phyloP scores from a whole-genome alignment of 2,113 vertebrate genomes.

The Pontoporia blainvillei region DNA sequence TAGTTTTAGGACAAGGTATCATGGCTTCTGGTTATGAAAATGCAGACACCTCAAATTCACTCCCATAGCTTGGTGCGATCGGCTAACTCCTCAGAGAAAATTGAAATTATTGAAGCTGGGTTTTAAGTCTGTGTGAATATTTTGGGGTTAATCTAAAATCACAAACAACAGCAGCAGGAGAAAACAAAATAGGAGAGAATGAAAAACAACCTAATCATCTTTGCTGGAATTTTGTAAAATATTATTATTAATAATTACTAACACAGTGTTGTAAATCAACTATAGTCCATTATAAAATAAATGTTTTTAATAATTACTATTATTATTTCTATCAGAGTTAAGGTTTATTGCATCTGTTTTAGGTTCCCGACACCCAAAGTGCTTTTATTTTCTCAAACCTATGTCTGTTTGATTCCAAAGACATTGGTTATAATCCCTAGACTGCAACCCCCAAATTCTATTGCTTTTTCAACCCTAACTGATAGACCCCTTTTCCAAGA shows the following conservation, averaged over 20 bases:
- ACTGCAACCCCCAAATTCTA: neutral
- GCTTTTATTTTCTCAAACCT: neutral
- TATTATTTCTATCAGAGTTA: neutral
- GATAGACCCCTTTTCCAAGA: neutral
- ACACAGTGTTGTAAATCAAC: neutral
- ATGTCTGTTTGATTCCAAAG: neutral
- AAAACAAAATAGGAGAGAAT: neutral
- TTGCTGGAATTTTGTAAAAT: neutral
- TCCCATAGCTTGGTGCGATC: constrained; percentile 30
- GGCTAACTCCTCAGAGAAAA: neutral
- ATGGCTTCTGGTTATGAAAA: constrained; percentile 42
- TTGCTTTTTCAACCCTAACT: neutral
- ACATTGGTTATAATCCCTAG: neutral
- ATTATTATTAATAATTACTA: neutral
- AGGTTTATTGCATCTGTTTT: neutral
- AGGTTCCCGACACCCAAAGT: neutral
- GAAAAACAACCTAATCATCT: neutral
- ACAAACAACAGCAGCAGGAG: neutral
- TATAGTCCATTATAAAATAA: neutral
- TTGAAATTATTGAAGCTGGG: neutral
- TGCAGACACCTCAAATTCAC: constrained; percentile 32
- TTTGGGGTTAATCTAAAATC: constrained; percentile 16
- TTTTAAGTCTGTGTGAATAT: constrained; percentile 33
- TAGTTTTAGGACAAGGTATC: constrained; percentile 28
- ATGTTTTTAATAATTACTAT: neutral